A percentile compares a stretch with the other conserved stretches of the same genome.
phyloP scores from a whole-genome alignment of 2,888 invertebrate genomes.

The Apotomis turbidana region DNA sequence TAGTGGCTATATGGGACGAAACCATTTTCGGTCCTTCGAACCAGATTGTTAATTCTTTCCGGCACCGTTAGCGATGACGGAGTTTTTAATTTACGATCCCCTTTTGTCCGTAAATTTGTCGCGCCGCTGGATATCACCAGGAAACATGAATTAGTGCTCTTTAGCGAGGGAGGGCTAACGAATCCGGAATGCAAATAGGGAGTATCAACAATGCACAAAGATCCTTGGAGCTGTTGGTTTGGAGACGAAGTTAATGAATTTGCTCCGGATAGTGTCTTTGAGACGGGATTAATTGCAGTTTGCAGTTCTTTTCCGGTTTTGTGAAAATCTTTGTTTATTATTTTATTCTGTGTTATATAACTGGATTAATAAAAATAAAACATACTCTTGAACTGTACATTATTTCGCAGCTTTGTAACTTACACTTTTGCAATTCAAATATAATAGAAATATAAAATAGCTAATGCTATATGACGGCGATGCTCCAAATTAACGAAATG shows the following conservation, averaged over 20 bases:
- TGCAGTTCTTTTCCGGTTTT: conserved; percentile 9
- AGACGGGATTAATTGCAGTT: conserved; percentile 31
- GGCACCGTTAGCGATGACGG: conserved; percentile 57
- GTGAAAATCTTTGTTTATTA: conserved; percentile 11
- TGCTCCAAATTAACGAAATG: too few species aligned
- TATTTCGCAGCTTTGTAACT: too few species aligned
- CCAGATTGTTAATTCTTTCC: conserved; percentile 28
- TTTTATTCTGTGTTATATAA: not conserved
- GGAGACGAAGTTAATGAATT: conserved; percentile 38
- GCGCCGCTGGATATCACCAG: conserved; percentile 69
- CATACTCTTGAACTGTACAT: too few species aligned
- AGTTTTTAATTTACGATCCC: conserved; percentile 78
- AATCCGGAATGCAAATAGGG: conserved; percentile 54
- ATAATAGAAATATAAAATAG: too few species aligned
- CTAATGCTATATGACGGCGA: too few species aligned
- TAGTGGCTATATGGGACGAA: too few species aligned
- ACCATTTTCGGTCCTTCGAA: not conserved
- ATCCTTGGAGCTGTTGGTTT: conserved; percentile 29
- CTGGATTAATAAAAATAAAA: too few species aligned
- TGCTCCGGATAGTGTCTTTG: conserved; percentile 28
- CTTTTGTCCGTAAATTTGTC: conserved; percentile 73
- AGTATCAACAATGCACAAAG: conserved; percentile 42
- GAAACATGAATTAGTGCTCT: conserved; percentile 78
- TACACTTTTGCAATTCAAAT: too few species aligned
- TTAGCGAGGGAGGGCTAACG: conserved; percentile 64